A percentile compares a stretch with the other conserved stretches of the same genome.
These are phyloP conservation scores for Epinephelus awoara DNA, from an alignment of 2,797 vertebrate species.

Conservation along the genomic window DNA sequence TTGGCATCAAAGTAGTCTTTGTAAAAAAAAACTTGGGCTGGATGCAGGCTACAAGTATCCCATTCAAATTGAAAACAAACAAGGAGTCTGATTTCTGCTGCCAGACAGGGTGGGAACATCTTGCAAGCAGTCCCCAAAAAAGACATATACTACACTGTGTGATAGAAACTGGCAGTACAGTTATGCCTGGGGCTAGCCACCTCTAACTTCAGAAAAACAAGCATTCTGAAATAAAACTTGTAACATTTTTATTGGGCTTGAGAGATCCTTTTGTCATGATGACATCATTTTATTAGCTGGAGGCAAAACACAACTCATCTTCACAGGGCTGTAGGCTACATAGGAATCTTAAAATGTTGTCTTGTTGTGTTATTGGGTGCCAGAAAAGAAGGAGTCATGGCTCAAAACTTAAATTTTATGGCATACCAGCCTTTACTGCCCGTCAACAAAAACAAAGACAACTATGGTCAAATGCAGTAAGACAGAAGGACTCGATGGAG, in stretches of 20 bases:
- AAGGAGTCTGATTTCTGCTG: not conserved
- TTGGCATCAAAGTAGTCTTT: not conserved
- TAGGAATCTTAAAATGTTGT: too few relatives aligned
- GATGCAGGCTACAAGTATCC: not conserved
- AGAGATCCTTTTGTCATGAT: too few relatives aligned
- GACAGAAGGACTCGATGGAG: too few relatives aligned
- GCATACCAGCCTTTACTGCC: too few relatives aligned
- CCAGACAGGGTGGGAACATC: not conserved
- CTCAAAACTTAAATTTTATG: too few relatives aligned
- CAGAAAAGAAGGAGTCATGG: too few relatives aligned
- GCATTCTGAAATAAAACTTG: constrained; percentile 5
- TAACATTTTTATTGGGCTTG: constrained; percentile 25
- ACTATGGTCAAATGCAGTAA: too few relatives aligned
- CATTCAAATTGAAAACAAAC: not conserved
- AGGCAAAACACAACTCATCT: too few relatives aligned
- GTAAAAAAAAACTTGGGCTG: not conserved
- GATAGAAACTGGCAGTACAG: not conserved
- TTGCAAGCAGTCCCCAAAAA: not conserved
- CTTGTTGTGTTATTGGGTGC: too few relatives aligned
- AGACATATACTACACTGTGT: not conserved
- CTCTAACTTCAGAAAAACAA: constrained; percentile 10
- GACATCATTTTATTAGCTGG: too few relatives aligned
- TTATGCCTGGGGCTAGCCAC: not conserved
- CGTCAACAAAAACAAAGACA: too few relatives aligned
- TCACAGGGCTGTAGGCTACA: too few relatives aligned